phyloP scores from a whole-genome alignment of 2,113 vertebrate species.

The Sus scrofa region T2T-Sscrofa CM000823.6:1422501-1423000 shows the following conservation, averaged over 20 bases:
- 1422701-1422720: slow-evolving; percentile 42
- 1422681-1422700: not conserved
- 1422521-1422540: not conserved
- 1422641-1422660: not conserved
- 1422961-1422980: not conserved
- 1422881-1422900: not conserved
- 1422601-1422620: not conserved
- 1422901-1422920: not conserved
- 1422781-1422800: not conserved
- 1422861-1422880: not conserved
- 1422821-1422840: not conserved
- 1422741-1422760: not conserved
- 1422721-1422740: slow-evolving; percentile 25
- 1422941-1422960: not conserved
- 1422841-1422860: not conserved
- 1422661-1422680: not conserved
- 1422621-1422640: not conserved
- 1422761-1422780: not conserved
- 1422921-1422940: not conserved
- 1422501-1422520: not conserved
- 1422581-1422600: not conserved
- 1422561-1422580: not conserved
- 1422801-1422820: not conserved
- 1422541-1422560: not conserved
- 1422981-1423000: not conserved